Evolutionary conservation across 2,888 invertebrate genomes (phyloP).

Genomic region (Chrysodeixis includens): DNA sequence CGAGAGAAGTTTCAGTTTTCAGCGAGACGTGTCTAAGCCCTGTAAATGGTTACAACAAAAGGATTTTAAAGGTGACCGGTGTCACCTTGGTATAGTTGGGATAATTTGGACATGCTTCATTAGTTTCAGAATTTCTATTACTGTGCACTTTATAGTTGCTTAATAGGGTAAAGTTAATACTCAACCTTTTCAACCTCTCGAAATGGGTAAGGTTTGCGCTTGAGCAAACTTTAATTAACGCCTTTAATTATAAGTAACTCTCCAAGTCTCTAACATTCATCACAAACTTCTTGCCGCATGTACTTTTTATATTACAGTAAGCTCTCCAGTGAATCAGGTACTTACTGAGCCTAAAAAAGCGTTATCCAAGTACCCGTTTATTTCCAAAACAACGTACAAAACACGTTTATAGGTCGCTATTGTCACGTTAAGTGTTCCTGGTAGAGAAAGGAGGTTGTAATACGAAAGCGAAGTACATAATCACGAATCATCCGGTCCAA

Average conservation of each 20-base stretch:
- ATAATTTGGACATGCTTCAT: neutral
- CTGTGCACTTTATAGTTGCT: neutral
- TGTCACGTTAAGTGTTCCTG: neutral
- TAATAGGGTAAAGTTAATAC: neutral
- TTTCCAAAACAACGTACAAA: neutral
- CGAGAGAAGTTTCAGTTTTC: conserved; percentile 9
- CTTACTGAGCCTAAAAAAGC: neutral
- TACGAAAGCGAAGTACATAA: conserved; percentile 4
- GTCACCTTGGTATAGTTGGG: neutral
- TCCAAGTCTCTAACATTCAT: neutral
- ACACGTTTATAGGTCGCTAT: neutral
- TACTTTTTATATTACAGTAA: neutral
- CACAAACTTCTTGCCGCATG: neutral
- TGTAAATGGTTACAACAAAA: conserved; percentile 20
- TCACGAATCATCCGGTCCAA: conserved; percentile 5
- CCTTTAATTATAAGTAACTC: neutral
- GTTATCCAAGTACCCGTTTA: neutral
- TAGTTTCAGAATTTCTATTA: conserved; percentile 5
- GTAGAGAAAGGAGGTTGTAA: neutral
- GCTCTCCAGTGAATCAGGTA: too few species aligned
- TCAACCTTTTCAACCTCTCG: neutral
- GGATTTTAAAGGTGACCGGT: conserved; percentile 5
- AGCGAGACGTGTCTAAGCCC: conserved; percentile 15
- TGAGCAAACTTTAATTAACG: neutral
- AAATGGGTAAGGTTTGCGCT: neutral